Base-by-base conservation (phyloP, 2,888 invertebrate genomes). In the Herminia tarsipennalis region DNA sequence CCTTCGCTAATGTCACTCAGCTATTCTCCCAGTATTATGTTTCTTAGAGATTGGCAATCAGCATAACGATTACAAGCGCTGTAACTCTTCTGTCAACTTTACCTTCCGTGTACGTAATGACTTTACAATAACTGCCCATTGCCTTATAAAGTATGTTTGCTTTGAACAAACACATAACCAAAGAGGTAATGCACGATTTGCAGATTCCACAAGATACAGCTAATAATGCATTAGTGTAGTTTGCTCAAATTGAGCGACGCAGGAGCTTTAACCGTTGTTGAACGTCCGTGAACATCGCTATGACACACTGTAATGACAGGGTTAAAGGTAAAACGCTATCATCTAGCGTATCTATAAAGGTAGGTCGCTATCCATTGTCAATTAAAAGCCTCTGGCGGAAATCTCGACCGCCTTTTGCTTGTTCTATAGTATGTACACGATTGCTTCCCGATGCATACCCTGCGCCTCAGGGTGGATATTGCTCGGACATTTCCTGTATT, bases 401-500 rank as follows among this genome's bases (percentile, higher is more conserved):
- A 81, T 78, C 70, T 76, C 80, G 82, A 82, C 86, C 86, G 86
- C 85, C 87, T 82, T 86, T 86, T 85, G 79, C 88, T 83, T 88
- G 86, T 87, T 81, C 79, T 81, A 75, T 78, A 78, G 69, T 77
- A 77, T 73, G 73, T 73, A 80, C 79, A 78, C 77, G 79, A 86
- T 86, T 86, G 85, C 83, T 84, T 82, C 77, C 81, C 85, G 79
- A 81, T 81, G 78, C 81, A 82, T 78, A 78, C 81, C 77, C 74
- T 78, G 64, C 70, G 88, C 90, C 88, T 79, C 76, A 68, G 86
- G 89, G 82, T 80, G 74, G 78, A 81, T 84, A 81, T 78, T 66
- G 78, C 77, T 78, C 74, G 67, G 83, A 85, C 85, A 73, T 88
- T 89, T 90, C 89, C 89, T 89, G 87, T 85, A 88, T 87, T 82